These are phyloP conservation scores for Dipodomys spectabilis DNA, from an alignment of 2,113 vertebrate species.

Conservation along the genomic window DNA sequence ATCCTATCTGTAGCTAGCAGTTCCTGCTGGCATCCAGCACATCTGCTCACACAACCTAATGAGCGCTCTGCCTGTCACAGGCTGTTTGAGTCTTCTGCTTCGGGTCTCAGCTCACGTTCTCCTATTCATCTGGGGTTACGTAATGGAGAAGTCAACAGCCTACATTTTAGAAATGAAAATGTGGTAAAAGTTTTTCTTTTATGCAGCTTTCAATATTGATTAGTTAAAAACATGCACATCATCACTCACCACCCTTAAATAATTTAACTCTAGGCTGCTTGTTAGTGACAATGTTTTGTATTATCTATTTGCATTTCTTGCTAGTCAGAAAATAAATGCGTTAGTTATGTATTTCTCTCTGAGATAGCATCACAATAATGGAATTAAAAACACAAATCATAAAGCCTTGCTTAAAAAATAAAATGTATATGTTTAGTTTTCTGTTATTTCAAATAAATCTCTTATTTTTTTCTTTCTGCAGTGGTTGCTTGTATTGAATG, in stretches of 20 bases:
- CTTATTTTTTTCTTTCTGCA: constrained; percentile 33
- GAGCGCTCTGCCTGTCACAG: neutral
- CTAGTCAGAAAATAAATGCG: neutral
- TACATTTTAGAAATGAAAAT: neutral
- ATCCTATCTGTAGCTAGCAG: neutral
- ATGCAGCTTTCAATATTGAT: constrained; percentile 19
- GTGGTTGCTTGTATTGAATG: neutral
- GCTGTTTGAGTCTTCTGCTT: neutral
- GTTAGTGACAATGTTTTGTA: neutral
- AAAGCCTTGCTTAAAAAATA: neutral
- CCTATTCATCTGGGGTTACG: neutral
- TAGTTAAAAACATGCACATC: neutral
- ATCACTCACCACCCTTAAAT: constrained; percentile 8
- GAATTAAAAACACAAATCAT: neutral
- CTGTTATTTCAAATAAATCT: neutral
- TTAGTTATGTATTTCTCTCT: neutral
- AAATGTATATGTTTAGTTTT: neutral
- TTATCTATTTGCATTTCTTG: constrained; percentile 32
- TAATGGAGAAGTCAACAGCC: neutral
- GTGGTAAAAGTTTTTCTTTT: constrained; percentile 29
- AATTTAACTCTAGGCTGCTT: constrained; percentile 5
- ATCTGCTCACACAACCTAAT: fast-evolving
- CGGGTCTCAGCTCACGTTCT: neutral
- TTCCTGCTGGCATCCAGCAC: fast-evolving
- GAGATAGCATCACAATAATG: neutral